These are phyloP conservation scores for Thymallus thymallus DNA, from an alignment of 2,113 vertebrate genomes.

Conservation along the genomic window DNA sequence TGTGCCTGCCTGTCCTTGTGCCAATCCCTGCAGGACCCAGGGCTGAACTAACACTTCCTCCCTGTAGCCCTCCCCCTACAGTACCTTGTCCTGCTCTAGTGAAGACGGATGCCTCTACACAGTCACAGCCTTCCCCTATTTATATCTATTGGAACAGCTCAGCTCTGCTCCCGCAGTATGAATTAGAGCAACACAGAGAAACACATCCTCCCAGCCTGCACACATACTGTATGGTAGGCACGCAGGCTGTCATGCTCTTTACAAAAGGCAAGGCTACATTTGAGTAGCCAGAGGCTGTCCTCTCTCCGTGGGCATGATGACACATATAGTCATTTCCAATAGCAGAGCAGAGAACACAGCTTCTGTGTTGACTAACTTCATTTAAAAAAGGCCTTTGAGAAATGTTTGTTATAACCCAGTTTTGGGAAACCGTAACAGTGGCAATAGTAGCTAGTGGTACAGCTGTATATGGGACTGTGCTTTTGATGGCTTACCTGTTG, in stretches of 20 bases:
- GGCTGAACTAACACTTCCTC: not conserved
- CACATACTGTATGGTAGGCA: not conserved
- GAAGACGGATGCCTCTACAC: not conserved
- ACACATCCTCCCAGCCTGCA: not conserved
- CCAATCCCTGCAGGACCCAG: not conserved
- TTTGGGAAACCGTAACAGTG: not conserved
- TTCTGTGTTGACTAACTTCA: not conserved
- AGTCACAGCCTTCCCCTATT: not conserved
- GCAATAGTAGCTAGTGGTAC: not conserved
- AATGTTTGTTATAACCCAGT: not conserved
- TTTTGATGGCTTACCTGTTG: conserved; percentile 83
- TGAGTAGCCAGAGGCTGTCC: not conserved
- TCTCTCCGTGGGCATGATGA: not conserved
- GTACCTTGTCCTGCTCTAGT: not conserved
- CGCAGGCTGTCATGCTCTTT: not conserved
- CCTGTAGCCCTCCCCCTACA: not conserved
- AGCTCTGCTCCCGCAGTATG: not conserved
- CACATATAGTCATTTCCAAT: not conserved
- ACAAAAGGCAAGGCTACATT: conserved; percentile 8
- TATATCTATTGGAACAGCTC: not conserved
- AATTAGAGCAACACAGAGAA: not conserved
- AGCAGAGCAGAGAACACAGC: not conserved
- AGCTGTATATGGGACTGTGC: not conserved
- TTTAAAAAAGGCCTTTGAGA: not conserved
- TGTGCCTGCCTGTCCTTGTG: not conserved